Base-by-base conservation (phyloP, 2,797 vertebrate genomes). In the Alectoris magna region DNA sequence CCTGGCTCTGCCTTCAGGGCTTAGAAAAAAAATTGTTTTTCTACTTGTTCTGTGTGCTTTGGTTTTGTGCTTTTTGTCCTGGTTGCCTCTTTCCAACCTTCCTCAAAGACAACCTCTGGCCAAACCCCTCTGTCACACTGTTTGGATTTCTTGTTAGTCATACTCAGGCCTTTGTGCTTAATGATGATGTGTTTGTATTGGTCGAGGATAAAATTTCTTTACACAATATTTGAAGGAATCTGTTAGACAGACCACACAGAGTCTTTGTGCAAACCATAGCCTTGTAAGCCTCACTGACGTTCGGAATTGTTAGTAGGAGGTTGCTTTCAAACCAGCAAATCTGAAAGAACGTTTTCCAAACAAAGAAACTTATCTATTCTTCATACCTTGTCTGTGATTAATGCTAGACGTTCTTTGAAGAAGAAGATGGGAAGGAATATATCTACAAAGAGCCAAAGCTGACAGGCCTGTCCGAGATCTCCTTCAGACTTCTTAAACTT, bases 391-490 rank as follows among this genome's bases (percentile, higher is more conserved):
- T 86, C 59, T 94, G 51, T 90, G 22, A 26, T 93, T 86, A 69
- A 69, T 84, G 22, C 81, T 75, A 99, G 99, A 97, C 98, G 3
- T 99, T 99, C 97, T 99, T 99, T 89, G 99, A 99, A 97, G 99
- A 99, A 93, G 99, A 99, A 93, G 99, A 99, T 62, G 98, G 99
- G 59, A 99, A 99, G 84, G 99, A 99, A 79, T 99, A 99, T 43
- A 98, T 99, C 88, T 99, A 99, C 97, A 99, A 99, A 95, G 99
- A 99, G 58, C 99, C 99, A 55, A 99, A 99, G 93, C 98, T 99
- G 74, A 99, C 99, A 0, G 98, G 98, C 44, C 98, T 99, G 49
- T 99, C 99, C 0, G 99, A 99, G 95, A 99, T 99, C 97, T 99
- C 99, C 53, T 98, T 99, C 93, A 98, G 99, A 67, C 98, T 99